A percentile compares a stretch with the other conserved stretches of the same genome.
Evolutionary conservation across 2,888 invertebrate genomes (phyloP).

Genomic region (Pyrochroa serraticornis): DNA sequence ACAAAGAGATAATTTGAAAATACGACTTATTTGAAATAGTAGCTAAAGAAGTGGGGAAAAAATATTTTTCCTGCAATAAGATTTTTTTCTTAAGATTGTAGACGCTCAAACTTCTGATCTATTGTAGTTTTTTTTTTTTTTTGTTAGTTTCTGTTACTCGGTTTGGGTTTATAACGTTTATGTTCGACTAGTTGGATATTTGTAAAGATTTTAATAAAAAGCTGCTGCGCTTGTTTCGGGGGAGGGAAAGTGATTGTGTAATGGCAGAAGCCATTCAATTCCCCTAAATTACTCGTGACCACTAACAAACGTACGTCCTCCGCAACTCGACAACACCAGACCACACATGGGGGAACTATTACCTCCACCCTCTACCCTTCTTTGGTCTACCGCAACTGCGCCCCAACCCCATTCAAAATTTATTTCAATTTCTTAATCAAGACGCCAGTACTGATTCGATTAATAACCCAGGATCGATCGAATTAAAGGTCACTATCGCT

Average conservation of each 20-base stretch:
- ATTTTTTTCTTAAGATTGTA: no score
- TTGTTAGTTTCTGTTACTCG: background rate
- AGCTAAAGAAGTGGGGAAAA: no score
- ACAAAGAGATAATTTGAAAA: no score
- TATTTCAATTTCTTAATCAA: slow-evolving; percentile 40
- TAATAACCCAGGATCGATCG: slow-evolving; percentile 21
- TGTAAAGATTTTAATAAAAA: slow-evolving; percentile 13
- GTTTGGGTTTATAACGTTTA: background rate
- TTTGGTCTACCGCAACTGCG: slow-evolving; percentile 25
- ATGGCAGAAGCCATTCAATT: slow-evolving; percentile 32
- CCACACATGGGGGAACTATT: slow-evolving; percentile 29
- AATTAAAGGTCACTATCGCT: slow-evolving; percentile 23
- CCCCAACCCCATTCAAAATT: slow-evolving; percentile 36
- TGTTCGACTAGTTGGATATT: no score
- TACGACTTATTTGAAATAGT: no score
- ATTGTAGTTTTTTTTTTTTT: no score
- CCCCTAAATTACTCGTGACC: slow-evolving; percentile 42
- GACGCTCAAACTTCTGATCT: no score
- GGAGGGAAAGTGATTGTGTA: slow-evolving; percentile 30
- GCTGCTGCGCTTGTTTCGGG: background rate
- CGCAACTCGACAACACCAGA: slow-evolving; percentile 31
- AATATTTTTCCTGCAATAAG: no score
- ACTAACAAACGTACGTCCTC: slow-evolving; percentile 40
- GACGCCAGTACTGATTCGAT: slow-evolving; percentile 29
- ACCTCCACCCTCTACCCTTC: slow-evolving; percentile 27